A percentile compares a stretch with the other conserved stretches of the same genome.
These are phyloP conservation scores for Picus viridis DNA, from an alignment of 2,797 vertebrate species.

Conservation along the genomic window DNA sequence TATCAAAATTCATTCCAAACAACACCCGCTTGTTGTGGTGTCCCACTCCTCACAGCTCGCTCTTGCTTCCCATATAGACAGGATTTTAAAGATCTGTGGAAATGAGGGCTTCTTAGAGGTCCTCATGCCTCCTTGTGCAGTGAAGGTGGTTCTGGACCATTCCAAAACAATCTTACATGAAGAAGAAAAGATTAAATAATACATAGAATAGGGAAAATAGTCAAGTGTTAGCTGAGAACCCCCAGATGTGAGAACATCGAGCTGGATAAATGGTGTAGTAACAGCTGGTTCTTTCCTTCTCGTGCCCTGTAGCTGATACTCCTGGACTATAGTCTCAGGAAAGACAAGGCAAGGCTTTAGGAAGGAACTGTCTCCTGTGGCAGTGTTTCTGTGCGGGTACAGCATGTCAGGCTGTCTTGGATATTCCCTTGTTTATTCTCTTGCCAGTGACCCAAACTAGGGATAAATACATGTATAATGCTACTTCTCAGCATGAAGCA, in stretches of 20 bases:
- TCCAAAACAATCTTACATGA: not conserved
- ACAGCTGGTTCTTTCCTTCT: not conserved
- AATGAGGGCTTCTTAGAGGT: not conserved
- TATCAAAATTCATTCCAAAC: not conserved
- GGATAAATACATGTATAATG: not conserved
- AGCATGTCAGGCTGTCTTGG: not conserved
- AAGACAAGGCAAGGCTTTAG: not conserved
- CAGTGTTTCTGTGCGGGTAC: not conserved
- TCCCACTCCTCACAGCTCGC: not conserved
- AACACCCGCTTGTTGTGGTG: not conserved
- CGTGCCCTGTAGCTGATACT: not conserved
- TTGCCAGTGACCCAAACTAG: not conserved
- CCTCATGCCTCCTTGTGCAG: not conserved
- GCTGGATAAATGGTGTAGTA: not conserved
- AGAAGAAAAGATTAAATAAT: not conserved
- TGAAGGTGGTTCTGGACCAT: not conserved
- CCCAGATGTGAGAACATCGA: not conserved
- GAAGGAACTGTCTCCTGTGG: not conserved
- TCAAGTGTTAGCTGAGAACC: not conserved
- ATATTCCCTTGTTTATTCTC: not conserved
- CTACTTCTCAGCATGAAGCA: not conserved
- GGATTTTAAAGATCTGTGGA: not conserved
- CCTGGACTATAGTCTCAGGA: not conserved
- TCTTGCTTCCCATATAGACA: accelerated
- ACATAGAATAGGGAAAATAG: not conserved